phyloP scores from a whole-genome alignment of 2,113 vertebrate species.

The Paracyprichromis sp. region DNA sequence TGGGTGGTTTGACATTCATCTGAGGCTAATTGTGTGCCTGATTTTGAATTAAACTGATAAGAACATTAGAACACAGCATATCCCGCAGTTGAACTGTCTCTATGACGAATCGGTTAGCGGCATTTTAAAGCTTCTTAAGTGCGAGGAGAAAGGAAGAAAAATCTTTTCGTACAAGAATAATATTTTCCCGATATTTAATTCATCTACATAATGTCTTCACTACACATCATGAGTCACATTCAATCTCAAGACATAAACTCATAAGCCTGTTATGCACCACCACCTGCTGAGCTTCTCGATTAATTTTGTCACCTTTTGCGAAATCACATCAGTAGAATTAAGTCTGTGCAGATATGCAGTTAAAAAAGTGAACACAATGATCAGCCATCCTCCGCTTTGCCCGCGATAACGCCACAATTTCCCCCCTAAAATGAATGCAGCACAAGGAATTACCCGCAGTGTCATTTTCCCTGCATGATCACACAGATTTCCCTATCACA shows the following conservation, averaged over 20 bases:
- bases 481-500: background rate
- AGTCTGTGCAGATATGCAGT: constrained; percentile 15
- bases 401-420: background rate
- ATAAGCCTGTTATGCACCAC: constrained; percentile 11
- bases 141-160: background rate
- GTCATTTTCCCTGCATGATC: constrained; percentile 47
- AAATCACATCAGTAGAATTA: constrained; percentile 34
- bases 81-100: background rate
- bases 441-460: constrained; percentile 29
- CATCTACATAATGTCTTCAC: constrained; percentile 1
- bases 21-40: background rate
- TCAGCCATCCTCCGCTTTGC: background rate
- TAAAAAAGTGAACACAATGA: background rate
- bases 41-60: background rate
- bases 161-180: background rate
- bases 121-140: background rate
- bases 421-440: background rate
- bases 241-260: constrained; percentile 6
- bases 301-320: constrained; percentile 27
- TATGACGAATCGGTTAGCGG: background rate
- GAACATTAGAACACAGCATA: background rate
- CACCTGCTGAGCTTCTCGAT: constrained; percentile 24
- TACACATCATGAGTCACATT: constrained; percentile 19
- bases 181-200: background rate
- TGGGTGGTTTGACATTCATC: background rate